A percentile compares a stretch with the other conserved stretches of the same genome.
Conservation (phyloP, 2,797 vertebrate species). For the Sebastes steindachneri region DNA sequence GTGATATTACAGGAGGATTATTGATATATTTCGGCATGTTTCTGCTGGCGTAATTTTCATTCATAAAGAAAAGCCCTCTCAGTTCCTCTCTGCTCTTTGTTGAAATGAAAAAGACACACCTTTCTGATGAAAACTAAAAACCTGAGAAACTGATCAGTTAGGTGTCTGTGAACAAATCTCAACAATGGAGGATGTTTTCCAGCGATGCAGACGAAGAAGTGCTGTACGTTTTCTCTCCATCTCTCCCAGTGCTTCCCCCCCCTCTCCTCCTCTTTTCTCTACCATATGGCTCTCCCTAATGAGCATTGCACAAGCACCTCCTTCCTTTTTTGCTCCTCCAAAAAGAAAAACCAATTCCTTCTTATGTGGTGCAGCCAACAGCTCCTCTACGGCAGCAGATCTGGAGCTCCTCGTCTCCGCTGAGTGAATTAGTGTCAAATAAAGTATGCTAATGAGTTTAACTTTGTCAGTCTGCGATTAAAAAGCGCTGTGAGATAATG, state of each 20-base stretch:
- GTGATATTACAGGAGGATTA: background rate
- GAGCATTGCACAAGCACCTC: conserved; percentile 56
- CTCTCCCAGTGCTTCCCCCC: background rate
- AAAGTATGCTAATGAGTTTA: conserved; percentile 62
- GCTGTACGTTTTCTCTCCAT: conserved; percentile 14
- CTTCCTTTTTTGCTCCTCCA: conserved; percentile 65
- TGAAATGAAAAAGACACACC: conserved; percentile 1
- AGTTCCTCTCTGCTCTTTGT: background rate
- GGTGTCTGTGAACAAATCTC: conserved; percentile 22
- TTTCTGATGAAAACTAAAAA: background rate
- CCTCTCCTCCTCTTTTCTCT: conserved; percentile 23
- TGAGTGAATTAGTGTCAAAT: conserved; percentile 64
- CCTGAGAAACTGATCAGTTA: background rate
- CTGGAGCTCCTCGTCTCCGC: conserved; percentile 52
- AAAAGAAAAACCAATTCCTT: conserved; percentile 52
- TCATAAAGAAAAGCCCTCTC: background rate
- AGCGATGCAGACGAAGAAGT: conserved; percentile 16
- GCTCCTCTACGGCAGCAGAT: conserved; percentile 54
- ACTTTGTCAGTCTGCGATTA: conserved; percentile 48
- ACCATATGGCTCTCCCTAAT: conserved; percentile 79
- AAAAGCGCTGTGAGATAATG: conserved; percentile 40
- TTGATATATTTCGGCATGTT: background rate
- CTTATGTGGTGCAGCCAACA: conserved; percentile 66
- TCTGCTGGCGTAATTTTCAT: background rate
- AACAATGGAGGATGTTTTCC: conserved; percentile 23